These are phyloP conservation scores for Maccullochella peelii DNA, from an alignment of 2,113 vertebrate species.

Conservation along the genomic window DNA sequence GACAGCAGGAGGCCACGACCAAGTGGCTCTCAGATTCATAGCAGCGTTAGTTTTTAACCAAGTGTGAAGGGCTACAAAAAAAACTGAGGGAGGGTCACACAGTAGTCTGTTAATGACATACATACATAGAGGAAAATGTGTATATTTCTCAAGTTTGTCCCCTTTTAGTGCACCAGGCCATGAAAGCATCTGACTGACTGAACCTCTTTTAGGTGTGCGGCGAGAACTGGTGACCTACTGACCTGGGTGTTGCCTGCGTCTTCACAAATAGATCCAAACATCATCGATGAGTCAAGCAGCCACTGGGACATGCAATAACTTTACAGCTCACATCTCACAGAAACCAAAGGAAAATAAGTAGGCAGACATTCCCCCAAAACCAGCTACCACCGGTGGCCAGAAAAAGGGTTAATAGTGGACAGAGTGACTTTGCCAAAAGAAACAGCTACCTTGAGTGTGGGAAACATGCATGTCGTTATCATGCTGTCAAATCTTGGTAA, in stretches of 20 bases:
- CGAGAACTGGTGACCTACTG: constrained; percentile 11
- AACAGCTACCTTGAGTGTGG: constrained; percentile 36
- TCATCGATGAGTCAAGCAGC: constrained; percentile 39
- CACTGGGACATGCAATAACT: constrained; percentile 55
- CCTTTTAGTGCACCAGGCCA: constrained; percentile 11
- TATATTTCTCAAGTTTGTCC: neutral
- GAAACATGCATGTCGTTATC: constrained; percentile 61
- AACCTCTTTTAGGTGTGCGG: constrained; percentile 13
- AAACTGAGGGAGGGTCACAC: constrained; percentile 16
- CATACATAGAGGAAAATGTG: constrained; percentile 6
- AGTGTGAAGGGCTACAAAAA: constrained; percentile 53
- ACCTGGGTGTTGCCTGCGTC: constrained; percentile 21
- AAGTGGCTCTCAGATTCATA: constrained; percentile 42
- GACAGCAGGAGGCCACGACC: constrained; percentile 32
- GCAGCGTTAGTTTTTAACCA: constrained; percentile 65
- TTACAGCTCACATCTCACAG: constrained; percentile 36
- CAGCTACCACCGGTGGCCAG: constrained; percentile 31
- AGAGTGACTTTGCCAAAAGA: constrained; percentile 41
- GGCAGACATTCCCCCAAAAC: constrained; percentile 26
- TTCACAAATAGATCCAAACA: constrained; percentile 38
- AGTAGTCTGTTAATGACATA: constrained; percentile 37
- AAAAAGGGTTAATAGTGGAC: constrained; percentile 30
- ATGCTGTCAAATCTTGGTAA: constrained; percentile 60
- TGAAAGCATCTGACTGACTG: neutral
- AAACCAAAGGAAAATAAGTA: constrained; percentile 19